phyloP scores from a whole-genome alignment of 64 coral and sea anemone genomes.

The Anthopleura sola region DNA sequence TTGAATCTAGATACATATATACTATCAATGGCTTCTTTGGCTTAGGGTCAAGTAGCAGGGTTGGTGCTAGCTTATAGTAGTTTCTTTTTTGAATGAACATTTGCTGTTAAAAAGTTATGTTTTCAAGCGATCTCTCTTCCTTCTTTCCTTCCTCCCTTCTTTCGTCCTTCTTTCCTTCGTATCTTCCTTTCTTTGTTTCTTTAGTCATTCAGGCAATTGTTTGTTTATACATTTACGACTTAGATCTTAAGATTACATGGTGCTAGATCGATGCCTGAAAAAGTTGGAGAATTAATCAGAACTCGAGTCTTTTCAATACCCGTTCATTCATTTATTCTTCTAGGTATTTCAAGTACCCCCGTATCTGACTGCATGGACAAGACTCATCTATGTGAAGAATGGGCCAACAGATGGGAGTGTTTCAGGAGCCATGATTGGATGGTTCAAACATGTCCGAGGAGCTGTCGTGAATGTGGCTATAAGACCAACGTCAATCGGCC shows the following conservation, averaged over 20 bases:
- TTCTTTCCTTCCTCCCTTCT: neutral
- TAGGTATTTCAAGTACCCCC: neutral
- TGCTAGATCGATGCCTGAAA: too few relatives aligned
- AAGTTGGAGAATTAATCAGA: too few relatives aligned
- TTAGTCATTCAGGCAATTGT: too few relatives aligned
- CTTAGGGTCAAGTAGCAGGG: too few relatives aligned
- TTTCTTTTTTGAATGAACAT: too few relatives aligned
- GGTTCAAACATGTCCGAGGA: constrained; percentile 16
- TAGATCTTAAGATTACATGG: too few relatives aligned
- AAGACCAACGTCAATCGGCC: constrained; percentile 2
- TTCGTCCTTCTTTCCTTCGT: neutral
- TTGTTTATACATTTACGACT: too few relatives aligned
- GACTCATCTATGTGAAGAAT: neutral
- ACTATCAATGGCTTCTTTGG: neutral
- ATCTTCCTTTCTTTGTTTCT: neutral
- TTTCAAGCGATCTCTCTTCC: too few relatives aligned
- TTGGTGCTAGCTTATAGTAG: too few relatives aligned
- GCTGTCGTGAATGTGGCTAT: constrained; percentile 28
- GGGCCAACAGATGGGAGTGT: constrained; percentile 32
- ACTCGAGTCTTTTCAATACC: too few relatives aligned
- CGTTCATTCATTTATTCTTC: neutral
- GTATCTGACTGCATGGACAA: neutral
- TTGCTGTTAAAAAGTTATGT: too few relatives aligned
- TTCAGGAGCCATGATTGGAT: constrained; percentile 31
- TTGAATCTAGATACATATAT: too few relatives aligned